Base-by-base conservation (phyloP, 1,140 invertebrate genomes). In the Drosophila asahinai region DNA sequence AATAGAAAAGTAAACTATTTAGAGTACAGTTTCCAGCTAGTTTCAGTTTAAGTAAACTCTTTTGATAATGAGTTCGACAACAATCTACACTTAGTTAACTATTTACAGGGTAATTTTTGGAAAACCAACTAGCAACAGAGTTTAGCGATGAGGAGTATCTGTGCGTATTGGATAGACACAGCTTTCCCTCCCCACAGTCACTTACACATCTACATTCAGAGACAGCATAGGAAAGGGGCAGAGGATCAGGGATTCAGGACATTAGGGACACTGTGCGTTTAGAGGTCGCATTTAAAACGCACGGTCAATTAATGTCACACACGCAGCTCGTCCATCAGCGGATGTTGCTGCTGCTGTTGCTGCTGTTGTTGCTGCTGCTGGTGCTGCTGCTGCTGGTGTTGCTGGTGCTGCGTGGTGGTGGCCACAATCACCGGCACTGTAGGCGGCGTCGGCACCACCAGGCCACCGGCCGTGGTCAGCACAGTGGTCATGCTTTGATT, bases 311-410 rank as follows among this genome's bases (percentile, higher is more conserved):
- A 94, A 93, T 95, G 96, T 97, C 96, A 97, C 95, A 97, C 96
- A 61, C 96, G 93, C 93, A 97, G 91, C 93, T 97, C 96, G 93
- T 97, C 96, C 96, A 97, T 96, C 43, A 91, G 63, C 11, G 91
- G 92, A 84, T 93, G 92, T 64, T 83, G 80, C 64, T 91, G 83
- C 19, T 70, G 64, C 94, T 95, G 92, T 94, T 95, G 83, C 94
- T 78, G 78, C 7, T 81, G 68, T 27, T 78, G 86, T 17, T 92
- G 78, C 30, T 93, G 92, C 94, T 95, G 86, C 94, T 80, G 76
- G 11, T 87, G 77, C 5, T 80, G 86, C 54, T 89, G 80, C 25
- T 83, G 77, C 14, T 90, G 76, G 12, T 90, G 67, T 9, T 77
- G 80, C 94, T 95, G 92, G 94, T 95, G 89, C 94, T 91, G 87